These are phyloP conservation scores for Drosophila subquinaria DNA, from an alignment of 2,888 invertebrate species.

Conservation along the genomic window DNA sequence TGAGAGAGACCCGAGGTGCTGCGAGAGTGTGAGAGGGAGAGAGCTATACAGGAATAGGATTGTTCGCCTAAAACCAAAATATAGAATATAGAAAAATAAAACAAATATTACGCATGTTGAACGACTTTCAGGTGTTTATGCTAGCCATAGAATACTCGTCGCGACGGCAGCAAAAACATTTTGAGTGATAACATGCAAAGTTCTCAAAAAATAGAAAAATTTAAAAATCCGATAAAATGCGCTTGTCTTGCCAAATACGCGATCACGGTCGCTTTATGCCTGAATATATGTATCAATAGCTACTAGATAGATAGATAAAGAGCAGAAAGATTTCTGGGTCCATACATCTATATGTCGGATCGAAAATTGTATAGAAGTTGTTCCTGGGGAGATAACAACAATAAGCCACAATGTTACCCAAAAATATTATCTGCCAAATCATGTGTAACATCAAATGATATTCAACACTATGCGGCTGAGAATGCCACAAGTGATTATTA, in stretches of 20 bases:
- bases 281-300: conserved; percentile 31
- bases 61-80: conserved; percentile 12
- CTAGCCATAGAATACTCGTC: conserved; percentile 12
- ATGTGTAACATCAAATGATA: conserved; percentile 81
- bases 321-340: conserved; percentile 5
- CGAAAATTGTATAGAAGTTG: conserved; percentile 15
- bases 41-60: conserved; percentile 41
- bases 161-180: conserved; percentile 52
- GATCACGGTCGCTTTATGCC: conserved; percentile 75
- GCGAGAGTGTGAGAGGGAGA: conserved; percentile 35
- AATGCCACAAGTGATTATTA: conserved; percentile 80
- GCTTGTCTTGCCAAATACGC: conserved; percentile 64
- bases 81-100: not conserved
- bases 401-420: conserved; percentile 17
- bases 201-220: conserved; percentile 27
- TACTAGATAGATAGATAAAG: conserved; percentile 20
- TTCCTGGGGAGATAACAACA: conserved; percentile 32
- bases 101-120: conserved; percentile 51
- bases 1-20: conserved; percentile 19
- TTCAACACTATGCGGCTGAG: conserved; percentile 81
- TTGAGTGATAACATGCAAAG: conserved; percentile 65
- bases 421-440: conserved; percentile 71
- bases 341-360: not conserved
- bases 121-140: conserved; percentile 67
- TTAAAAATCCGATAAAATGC: conserved; percentile 43